These are phyloP conservation scores for Graptemys geographica DNA, from an alignment of 2,797 vertebrate species.

Conservation along the genomic window DNA sequence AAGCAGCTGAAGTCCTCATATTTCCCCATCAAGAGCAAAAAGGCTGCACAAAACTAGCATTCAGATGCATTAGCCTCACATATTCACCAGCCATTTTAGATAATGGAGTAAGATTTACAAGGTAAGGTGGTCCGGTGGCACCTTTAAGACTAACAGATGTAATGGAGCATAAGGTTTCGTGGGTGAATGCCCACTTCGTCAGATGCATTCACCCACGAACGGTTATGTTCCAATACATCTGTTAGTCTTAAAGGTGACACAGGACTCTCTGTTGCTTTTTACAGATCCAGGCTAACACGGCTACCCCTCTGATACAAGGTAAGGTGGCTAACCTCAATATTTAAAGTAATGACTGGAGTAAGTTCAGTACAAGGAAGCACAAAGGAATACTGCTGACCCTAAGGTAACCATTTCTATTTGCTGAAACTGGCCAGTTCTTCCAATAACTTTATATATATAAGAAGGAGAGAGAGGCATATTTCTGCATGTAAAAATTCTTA, in stretches of 20 bases:
- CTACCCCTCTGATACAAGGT: too few relatives aligned
- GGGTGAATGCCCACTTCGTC: too few relatives aligned
- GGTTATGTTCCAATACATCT: too few relatives aligned
- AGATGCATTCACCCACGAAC: too few relatives aligned
- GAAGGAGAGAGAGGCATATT: not conserved
- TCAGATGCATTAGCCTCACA: not conserved
- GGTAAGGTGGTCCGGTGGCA: not conserved
- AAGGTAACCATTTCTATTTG: not conserved
- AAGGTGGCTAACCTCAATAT: not conserved
- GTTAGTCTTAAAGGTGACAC: too few relatives aligned
- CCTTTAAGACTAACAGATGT: too few relatives aligned
- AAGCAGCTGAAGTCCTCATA: not conserved
- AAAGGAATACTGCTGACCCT: not conserved
- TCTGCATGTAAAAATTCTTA: not conserved
- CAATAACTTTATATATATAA: not conserved
- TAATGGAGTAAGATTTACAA: not conserved
- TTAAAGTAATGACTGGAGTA: fast-evolving
- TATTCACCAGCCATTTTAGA: not conserved
- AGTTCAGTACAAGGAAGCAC: fast-evolving
- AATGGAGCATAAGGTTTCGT: too few relatives aligned
- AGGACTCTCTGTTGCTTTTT: too few relatives aligned
- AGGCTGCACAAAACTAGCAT: not conserved
- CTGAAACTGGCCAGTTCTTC: not conserved
- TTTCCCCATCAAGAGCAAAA: not conserved
- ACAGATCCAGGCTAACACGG: too few relatives aligned